Base-by-base conservation (phyloP, 2,797 vertebrate species). In the Lepus oiostolus region DNA sequence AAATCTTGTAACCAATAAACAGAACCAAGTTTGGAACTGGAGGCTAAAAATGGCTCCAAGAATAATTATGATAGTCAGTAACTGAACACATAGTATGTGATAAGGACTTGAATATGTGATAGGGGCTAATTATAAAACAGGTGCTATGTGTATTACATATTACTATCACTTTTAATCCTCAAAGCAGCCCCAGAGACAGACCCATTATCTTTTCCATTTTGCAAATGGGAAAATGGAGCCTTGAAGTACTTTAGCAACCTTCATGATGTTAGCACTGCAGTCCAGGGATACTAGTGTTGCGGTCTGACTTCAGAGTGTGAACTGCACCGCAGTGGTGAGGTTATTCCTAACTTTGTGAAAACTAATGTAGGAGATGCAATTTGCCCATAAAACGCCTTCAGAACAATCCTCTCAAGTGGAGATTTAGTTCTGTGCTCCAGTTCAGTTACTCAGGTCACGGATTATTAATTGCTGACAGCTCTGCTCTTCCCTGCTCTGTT, bases 331-430 rank as follows among this genome's bases (percentile, higher is more conserved):
- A 50, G 47, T 24, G 16, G 26, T 74, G 52, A 81, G 91, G 80
- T 47, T n/a, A 62, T 32, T 79, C 80, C 38, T 62, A 65, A 85
- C 85, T 67, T 90, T 86, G 50, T 60, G 54, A 85, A 60, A n/a
- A 62, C n/a, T 60, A 42, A 28, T 50, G 2, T n/a, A 60, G 81
- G 67, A 60, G 52, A 71, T 32, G 70, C 3, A 9, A 16, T 82
- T 90, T 92, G 2, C 12, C 21, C 30, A 4, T 80, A 77, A 92
- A 72, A 71, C 2, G 60, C n/a, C 26, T 71, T 76, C 7, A 28
- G 76, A 76, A 77, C 76, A 65, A 82, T 92, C 16, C 63, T 89
- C 60, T 72, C 72, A 72, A 38, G 32, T 75, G 38, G 16, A 60
- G n/a, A 52, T 62, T 68, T 54, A 79, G 42, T 60, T 90, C n/a